Evolutionary conservation across 2,888 invertebrate genomes (phyloP).

Genomic region (Euzophera pinguis): DNA sequence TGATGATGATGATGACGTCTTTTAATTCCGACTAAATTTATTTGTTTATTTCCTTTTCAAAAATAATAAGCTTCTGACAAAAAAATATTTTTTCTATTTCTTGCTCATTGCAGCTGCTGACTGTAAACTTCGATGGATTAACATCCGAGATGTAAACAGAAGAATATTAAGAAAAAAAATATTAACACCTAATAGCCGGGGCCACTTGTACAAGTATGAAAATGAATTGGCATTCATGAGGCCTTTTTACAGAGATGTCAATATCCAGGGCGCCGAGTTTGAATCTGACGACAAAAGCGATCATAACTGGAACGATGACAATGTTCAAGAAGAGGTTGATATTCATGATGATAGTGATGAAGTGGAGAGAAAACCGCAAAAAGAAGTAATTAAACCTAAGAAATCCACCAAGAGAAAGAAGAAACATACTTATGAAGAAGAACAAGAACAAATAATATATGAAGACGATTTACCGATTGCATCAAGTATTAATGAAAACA

Average conservation of each 20-base stretch:
- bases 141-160: constrained; percentile 67
- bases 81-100: no score
- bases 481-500: constrained; percentile 32
- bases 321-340: constrained; percentile 28
- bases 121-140: constrained; percentile 70
- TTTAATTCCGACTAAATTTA: no score
- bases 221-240: constrained; percentile 55
- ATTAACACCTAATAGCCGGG: constrained; percentile 27
- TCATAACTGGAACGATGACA: constrained; percentile 18
- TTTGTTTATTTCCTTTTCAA: no score
- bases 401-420: constrained; percentile 32
- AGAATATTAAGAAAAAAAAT: constrained; percentile 51
- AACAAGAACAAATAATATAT: constrained; percentile 21
- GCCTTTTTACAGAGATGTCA: constrained; percentile 56
- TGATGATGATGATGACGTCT: no score
- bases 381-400: constrained; percentile 30
- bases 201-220: constrained; percentile 61
- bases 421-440: constrained; percentile 28
- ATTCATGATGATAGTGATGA: constrained; percentile 31
- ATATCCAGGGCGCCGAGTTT: constrained; percentile 28
- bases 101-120: constrained; percentile 53
- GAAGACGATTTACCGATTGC: constrained; percentile 29
- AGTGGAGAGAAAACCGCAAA: constrained; percentile 34
- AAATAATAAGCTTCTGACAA: no score
- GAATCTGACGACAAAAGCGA: constrained; percentile 35